phyloP scores from a whole-genome alignment of 35 echinoderm and acorn worm species.

The Hemicentrotus pulcherrimus region DNA sequence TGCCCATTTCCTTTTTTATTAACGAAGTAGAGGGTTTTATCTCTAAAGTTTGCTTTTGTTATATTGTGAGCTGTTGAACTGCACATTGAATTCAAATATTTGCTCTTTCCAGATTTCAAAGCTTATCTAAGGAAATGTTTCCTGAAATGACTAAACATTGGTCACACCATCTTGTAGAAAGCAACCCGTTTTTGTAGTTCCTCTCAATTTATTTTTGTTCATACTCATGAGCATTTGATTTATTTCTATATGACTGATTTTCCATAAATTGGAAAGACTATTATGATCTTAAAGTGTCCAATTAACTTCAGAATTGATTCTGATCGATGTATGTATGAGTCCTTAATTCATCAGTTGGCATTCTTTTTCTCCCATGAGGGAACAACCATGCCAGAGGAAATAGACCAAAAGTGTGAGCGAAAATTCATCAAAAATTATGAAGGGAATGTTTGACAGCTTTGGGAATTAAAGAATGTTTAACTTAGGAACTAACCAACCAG shows the following conservation, averaged over 20 bases:
- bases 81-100: too few relatives aligned
- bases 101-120: too few relatives aligned
- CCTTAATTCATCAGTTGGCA: neutral
- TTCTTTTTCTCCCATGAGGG: neutral
- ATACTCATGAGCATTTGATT: neutral
- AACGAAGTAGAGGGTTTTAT: too few relatives aligned
- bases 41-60: too few relatives aligned
- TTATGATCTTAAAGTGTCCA: neutral
- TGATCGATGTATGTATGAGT: neutral
- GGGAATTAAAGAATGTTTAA: neutral
- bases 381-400: neutral
- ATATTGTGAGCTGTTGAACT: too few relatives aligned
- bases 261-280: neutral
- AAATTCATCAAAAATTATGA: neutral
- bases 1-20: neutral
- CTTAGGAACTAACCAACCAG: neutral
- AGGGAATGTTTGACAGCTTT: neutral
- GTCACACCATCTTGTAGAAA: too few relatives aligned
- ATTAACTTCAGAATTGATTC: neutral
- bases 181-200: neutral
- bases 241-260: neutral
- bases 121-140: too few relatives aligned
- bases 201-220: neutral
- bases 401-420: neutral
- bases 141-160: too few relatives aligned